These are phyloP conservation scores for Nephrotoma appendiculata DNA, from an alignment of 2,888 invertebrate species.

Conservation along the genomic window DNA sequence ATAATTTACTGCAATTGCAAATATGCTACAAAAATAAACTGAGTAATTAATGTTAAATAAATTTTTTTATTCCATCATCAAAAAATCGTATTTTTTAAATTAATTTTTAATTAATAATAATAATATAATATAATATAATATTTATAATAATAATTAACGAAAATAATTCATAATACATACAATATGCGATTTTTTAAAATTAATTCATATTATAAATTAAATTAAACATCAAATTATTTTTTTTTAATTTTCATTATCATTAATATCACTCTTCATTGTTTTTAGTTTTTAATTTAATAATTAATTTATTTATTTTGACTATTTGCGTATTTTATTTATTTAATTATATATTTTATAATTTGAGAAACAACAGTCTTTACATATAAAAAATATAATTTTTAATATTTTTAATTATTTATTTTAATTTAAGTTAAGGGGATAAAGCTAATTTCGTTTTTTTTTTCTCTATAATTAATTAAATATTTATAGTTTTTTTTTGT, in stretches of 20 bases:
- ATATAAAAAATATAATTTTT: slow-evolving; percentile 1
- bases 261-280: slow-evolving; percentile 2
- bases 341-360: background rate
- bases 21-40: too few relatives aligned
- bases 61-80: background rate
- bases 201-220: background rate
- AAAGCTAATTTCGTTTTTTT: slow-evolving; percentile 1
- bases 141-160: background rate
- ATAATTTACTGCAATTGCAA: too few relatives aligned
- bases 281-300: background rate
- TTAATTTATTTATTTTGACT: background rate
- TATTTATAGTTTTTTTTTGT: background rate
- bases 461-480: background rate
- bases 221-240: background rate
- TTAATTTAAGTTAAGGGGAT: background rate
- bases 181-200: background rate
- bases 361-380: background rate
- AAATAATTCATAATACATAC: background rate
- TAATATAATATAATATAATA: background rate
- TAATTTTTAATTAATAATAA: background rate
- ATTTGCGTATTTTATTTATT: background rate
- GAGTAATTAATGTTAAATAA: background rate
- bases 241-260: background rate
- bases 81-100: background rate
- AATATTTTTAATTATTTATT: background rate